Percentiles rank a stretch among this genome's conserved stretches.
Evolutionary conservation across 2,888 invertebrate species (phyloP).

Genomic region (Luperina testacea): DNA sequence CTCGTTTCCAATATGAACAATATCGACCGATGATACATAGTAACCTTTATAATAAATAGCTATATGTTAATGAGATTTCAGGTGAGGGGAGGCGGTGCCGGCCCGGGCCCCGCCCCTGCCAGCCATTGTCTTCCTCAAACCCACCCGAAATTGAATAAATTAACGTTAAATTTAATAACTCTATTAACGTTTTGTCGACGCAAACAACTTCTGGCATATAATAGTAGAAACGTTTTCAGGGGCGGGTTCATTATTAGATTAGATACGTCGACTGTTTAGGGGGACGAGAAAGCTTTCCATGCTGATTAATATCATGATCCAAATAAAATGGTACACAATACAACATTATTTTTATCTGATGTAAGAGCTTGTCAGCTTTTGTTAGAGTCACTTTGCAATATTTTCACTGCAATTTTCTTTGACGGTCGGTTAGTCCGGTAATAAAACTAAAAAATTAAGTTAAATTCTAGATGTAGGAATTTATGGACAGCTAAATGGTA

Average conservation of each 20-base stretch:
- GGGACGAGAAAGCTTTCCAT: constrained; percentile 81
- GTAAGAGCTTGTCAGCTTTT: constrained; percentile 52
- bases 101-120: constrained; percentile 80
- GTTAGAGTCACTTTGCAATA: constrained; percentile 27
- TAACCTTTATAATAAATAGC: constrained; percentile 60
- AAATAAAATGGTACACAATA: constrained; percentile 66
- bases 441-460: neutral
- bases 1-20: constrained; percentile 40
- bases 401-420: neutral
- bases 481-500: neutral
- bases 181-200: constrained; percentile 85
- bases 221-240: constrained; percentile 82
- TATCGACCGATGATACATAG: constrained; percentile 67
- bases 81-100: constrained; percentile 81
- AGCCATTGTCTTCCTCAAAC: constrained; percentile 82
- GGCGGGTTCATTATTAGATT: constrained; percentile 84
- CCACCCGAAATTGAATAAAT: constrained; percentile 88
- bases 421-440: neutral
- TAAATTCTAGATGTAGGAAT: neutral
- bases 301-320: constrained; percentile 75
- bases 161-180: constrained; percentile 89
- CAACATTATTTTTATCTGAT: constrained; percentile 63
- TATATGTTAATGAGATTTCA: constrained; percentile 79
- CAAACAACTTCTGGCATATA: constrained; percentile 86
- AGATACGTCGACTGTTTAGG: constrained; percentile 76